Base-by-base conservation (phyloP, 2,888 invertebrate species). In the Lamellibrachia satsuma region DNA sequence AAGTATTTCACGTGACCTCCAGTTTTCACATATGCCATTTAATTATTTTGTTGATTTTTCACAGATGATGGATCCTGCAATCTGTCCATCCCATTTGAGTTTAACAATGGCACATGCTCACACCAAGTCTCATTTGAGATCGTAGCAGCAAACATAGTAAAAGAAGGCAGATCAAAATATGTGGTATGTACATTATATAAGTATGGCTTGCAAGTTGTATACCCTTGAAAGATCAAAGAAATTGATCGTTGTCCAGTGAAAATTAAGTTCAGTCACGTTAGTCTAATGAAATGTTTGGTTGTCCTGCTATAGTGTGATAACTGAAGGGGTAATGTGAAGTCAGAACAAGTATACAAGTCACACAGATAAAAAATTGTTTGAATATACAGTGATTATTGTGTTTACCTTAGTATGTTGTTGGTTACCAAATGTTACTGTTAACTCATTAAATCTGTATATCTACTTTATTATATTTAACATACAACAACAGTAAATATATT, bases 61-160 rank as follows among this genome's bases (percentile, higher is more conserved):
- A 90, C 91, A 92, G 91, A 91, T 52, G 91, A 75, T 22, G 57
- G 27, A 22, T 52, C 92, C 55, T 91, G 91, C 55, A 92, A 51
- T 91, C 90, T 91, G 51, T 27, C 51, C 22, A 52, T 60, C 52
- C 55, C 60, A 57, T 93, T 52, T 92, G 91, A n/a, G 60, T 27
- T 52, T 90, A 11, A 15, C 39, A 91, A 11, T 52, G 91, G 52
- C 39, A 52, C 6, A n/a, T 11, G 15, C 15, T 55, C 92, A 39
- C 57, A 60, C 7, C 93, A 92, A 92, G 60, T 95, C 7, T 93
- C 93, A n/a, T 96, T 96, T 95, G 96, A 96, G 93, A 95, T 96
- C 11, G 94, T 95, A 15, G 95, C 95, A 90, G 95, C 96, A 52
- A 95, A 95, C 75, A 95, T 95, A 55, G 93, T 95, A 27, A 95